Evolutionary conservation across 2,888 invertebrate genomes (phyloP), one percentile per base, ranked within the genome.

Genomic region (Erpobdella octoculata): DNA sequence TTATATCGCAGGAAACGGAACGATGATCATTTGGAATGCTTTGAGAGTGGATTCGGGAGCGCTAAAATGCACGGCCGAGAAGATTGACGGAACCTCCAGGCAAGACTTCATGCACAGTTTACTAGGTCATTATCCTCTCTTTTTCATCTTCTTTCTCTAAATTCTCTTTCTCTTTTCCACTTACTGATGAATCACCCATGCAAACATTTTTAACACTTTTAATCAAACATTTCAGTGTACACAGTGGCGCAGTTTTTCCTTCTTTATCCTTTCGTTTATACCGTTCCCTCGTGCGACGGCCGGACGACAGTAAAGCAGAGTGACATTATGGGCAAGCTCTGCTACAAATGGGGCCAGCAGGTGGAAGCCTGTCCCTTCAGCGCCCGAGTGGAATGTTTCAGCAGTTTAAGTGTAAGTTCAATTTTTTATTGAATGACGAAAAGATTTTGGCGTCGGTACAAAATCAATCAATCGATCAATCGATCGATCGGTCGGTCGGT

Each of bases 201-300:
- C 25, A 31, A 12, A 31, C 5, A 28, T 58, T 46, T 25, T 21
- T 53, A 9, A 5, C 18, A 25, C n/a, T 18, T 33, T n/a, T 9
- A 68, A 5, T 9, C n/a, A 41, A 15, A 15, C n/a, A 28, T 6
- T 31, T 25, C 64, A 71, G 71, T 71, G 46, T 71, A 71, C 65
- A 65, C 28, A 9, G 31, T 67, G 4, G 71, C 71, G 31, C 36
- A 71, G 2, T 53, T 71, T 61, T 35, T 21, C 9, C 62, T 66
- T 21, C 21, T 59, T 25, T 67, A 67, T 41, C 71, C 71, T n/a
- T 71, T 71, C 41, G 67, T 71, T 18, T 71, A 67, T 41, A 58
- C 66, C 1, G 67, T 67, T 3, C 28, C 61, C 31, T 35, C 18
- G 2, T 62, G 64, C 33, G 46, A 62, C 31, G 18, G 15, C 21